Base-by-base conservation (phyloP, 2,888 invertebrate genomes). In the Agriotes lineatus region DNA sequence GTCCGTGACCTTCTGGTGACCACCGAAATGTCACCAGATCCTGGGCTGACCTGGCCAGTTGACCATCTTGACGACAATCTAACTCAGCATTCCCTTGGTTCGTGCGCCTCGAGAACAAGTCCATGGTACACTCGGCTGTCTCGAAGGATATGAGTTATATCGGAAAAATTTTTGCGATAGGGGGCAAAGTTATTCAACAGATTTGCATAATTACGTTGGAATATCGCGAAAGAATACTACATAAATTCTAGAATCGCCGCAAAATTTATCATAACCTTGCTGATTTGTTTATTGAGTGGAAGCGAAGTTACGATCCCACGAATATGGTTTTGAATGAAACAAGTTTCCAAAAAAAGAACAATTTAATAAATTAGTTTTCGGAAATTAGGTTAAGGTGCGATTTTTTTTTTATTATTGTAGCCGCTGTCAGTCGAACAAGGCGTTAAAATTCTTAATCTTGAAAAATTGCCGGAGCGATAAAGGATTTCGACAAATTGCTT, bases 21-120 rank as follows among this genome's bases (percentile, higher is more conserved):
- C 48, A 67, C 45, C 22, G 56, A 62, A 67, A 57, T 67, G 67
- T 67, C 67, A 67, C 67, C 48, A 67, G 62, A 48, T 50, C 56
- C 45, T 44, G 44, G 30, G 39, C 30, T 64, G 56, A 64, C 56
- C 45, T 30, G 56, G 20, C 62, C 9, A 25, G 39, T 14, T 62
- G 39, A 33, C 39, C 39, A 62, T 50, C 45, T 60, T 58, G 54
- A 39, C 50, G 65, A 59, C 52, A 65, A 48, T n/a, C 25, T 52
- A 52, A 50, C 35, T 37, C 50, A 61, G 52, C 50, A 50, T 61
- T 61, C 50, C 52, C 19, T 12, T 35, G 25, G 25, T 25, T 25
- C 25, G 16, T 39, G 30, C 25, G 22, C 16, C 39, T 61, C 50
- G 39, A 50, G 39, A 61, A 61, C n/a, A n/a, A n/a, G 20, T 61